phyloP scores from a whole-genome alignment of 2,113 vertebrate species.

The Amblyopsis rosae region DNA sequence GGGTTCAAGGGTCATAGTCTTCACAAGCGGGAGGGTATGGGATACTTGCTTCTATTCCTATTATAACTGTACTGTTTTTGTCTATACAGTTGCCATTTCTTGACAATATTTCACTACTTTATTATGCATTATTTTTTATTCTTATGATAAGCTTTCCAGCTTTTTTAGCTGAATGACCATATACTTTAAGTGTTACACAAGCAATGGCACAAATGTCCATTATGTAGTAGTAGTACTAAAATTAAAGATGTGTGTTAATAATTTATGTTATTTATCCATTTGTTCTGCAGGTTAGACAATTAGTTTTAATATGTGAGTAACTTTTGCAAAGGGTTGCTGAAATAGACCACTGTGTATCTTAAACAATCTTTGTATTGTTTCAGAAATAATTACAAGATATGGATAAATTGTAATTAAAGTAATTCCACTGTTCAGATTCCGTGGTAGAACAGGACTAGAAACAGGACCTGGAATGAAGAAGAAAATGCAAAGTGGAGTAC shows the following conservation, averaged over 20 bases:
- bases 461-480: conserved; percentile 3
- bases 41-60: conserved; percentile 51
- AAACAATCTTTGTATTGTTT: conserved; percentile 8
- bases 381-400: background rate
- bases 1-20: conserved; percentile 65
- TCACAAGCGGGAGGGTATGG: conserved; percentile 25
- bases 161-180: conserved; percentile 51
- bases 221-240: conserved; percentile 15
- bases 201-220: background rate
- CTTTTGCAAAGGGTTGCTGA: conserved; percentile 21
- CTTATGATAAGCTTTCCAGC: conserved; percentile 38
- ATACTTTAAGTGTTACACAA: conserved; percentile 16
- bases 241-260: conserved; percentile 31
- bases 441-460: background rate
- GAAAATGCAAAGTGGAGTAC: conserved; percentile 40
- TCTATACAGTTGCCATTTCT: conserved; percentile 45
- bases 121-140: conserved; percentile 33
- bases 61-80: conserved; percentile 37
- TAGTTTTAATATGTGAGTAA: conserved; percentile 32
- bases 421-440: conserved; percentile 1
- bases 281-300: conserved; percentile 42
- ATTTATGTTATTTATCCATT: conserved; percentile 31
- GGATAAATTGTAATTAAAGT: background rate
- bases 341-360: conserved; percentile 12
- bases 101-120: conserved; percentile 41